Conservation (phyloP, 2,113 vertebrate species). For the Oostethus manadensis region DNA sequence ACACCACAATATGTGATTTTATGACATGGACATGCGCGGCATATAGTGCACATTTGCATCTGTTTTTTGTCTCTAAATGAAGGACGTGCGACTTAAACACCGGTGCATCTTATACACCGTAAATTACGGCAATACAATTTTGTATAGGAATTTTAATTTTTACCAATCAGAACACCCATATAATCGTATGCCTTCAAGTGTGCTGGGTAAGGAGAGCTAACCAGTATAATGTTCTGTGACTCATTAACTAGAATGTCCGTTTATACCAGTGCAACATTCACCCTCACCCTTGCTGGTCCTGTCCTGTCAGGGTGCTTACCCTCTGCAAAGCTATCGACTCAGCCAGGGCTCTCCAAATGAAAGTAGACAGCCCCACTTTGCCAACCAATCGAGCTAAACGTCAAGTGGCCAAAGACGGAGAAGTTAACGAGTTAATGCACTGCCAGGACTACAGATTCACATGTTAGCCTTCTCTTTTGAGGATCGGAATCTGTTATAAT, state of each 20-base stretch:
- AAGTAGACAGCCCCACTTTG: constrained; percentile 56
- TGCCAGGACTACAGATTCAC: no score
- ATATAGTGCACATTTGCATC: no score
- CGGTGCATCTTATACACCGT: no score
- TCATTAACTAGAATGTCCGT: constrained; percentile 30
- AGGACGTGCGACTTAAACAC: no score
- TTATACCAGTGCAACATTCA: constrained; percentile 13
- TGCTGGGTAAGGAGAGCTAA: no score
- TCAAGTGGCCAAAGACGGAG: constrained; percentile 33
- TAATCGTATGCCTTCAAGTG: no score
- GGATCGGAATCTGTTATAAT: constrained; percentile 39
- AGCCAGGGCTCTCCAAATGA: constrained; percentile 59
- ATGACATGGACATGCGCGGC: no score
- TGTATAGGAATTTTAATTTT: no score
- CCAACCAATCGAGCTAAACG: constrained; percentile 41
- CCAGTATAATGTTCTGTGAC: constrained; percentile 1
- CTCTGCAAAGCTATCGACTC: constrained; percentile 48
- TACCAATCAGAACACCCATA: neutral
- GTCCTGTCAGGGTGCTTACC: constrained; percentile 39
- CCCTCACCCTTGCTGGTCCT: constrained; percentile 16
- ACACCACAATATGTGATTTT: no score
- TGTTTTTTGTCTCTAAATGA: no score
- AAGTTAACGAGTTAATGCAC: neutral
- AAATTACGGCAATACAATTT: neutral
- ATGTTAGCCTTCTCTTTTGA: no score